Conservation (phyloP, 2,113 vertebrate genomes). For the Vanacampus margaritifer region DNA sequence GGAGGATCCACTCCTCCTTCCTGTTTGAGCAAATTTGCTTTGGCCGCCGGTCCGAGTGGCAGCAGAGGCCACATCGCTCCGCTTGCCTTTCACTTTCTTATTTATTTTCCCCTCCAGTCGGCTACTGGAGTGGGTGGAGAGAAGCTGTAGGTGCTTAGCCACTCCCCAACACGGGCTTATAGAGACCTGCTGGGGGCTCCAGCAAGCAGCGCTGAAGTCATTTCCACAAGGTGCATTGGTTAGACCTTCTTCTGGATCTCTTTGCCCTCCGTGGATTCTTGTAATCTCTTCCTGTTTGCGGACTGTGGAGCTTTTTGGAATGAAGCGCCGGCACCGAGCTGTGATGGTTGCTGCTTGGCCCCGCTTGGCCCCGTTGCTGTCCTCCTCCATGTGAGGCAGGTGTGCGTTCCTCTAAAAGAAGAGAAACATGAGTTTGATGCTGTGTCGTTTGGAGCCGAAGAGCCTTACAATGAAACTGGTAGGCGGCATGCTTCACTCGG, state of each 20-base stretch:
- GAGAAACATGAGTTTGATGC: slow-evolving; percentile 81
- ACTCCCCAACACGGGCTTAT: slow-evolving; percentile 7
- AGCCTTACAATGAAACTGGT: slow-evolving; percentile 93
- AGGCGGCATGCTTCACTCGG: slow-evolving; percentile 47
- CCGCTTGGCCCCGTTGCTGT: not conserved
- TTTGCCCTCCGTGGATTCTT: slow-evolving; percentile 15
- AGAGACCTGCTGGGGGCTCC: slow-evolving; percentile 44
- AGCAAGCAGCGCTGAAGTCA: slow-evolving; percentile 36
- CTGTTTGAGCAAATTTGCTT: slow-evolving; percentile 58
- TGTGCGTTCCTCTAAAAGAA: slow-evolving; percentile 45
- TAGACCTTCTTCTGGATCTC: no score
- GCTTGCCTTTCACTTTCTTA: slow-evolving; percentile 49
- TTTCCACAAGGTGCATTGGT: slow-evolving; percentile 23
- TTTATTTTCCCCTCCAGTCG: slow-evolving; percentile 57
- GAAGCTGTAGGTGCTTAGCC: slow-evolving; percentile 41
- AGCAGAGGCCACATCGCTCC: slow-evolving; percentile 35
- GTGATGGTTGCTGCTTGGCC: slow-evolving; percentile 35
- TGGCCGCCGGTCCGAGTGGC: slow-evolving; percentile 58
- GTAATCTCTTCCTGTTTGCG: not conserved
- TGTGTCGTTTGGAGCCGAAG: slow-evolving; percentile 90
- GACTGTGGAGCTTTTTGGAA: not conserved
- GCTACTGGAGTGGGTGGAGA: slow-evolving; percentile 47
- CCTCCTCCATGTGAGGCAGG: slow-evolving; percentile 60
- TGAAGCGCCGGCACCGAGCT: not conserved
- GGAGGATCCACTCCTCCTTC: slow-evolving; percentile 31